A percentile compares a stretch with the other conserved stretches of the same genome.
Evolutionary conservation across 2,113 vertebrate species (phyloP).

Genomic region (Pygoscelis antarcticus): DNA sequence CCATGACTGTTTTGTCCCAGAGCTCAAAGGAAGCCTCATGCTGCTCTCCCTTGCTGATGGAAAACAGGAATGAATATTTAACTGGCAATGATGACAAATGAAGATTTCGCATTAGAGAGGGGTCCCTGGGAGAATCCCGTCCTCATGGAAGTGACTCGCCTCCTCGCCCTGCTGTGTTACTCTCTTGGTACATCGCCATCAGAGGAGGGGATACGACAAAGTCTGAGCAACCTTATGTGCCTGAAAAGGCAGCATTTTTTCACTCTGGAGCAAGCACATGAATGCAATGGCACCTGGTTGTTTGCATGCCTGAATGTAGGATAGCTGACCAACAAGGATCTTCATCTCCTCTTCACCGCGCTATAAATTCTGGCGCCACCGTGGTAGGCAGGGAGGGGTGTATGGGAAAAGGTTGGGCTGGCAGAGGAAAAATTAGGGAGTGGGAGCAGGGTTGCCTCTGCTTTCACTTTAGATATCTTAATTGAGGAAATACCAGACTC

Average conservation of each 20-base stretch:
- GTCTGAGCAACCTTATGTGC: neutral
- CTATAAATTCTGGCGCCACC: neutral
- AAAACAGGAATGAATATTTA: constrained; percentile 43
- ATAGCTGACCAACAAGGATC: neutral
- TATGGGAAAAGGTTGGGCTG: neutral
- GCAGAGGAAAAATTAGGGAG: constrained; percentile 9
- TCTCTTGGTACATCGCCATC: accelerated
- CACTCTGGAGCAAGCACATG: neutral
- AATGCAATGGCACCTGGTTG: neutral
- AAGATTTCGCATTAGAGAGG: neutral
- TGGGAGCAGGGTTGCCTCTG: constrained; percentile 27
- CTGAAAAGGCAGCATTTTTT: neutral
- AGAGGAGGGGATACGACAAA: neutral
- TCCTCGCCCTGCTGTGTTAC: neutral
- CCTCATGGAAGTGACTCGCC: neutral
- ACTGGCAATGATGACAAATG: constrained; percentile 21
- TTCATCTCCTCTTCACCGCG: neutral
- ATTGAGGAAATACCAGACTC: constrained; percentile 50
- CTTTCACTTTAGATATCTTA: constrained; percentile 48
- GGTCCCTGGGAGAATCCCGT: neutral
- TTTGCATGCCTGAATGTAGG: neutral
- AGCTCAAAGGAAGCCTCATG: constrained; percentile 18
- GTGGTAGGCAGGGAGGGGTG: neutral
- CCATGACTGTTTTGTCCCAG: constrained; percentile 13
- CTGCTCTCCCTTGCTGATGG: constrained; percentile 13